A percentile compares a stretch with the other conserved stretches of the same genome.
These are phyloP conservation scores for Trididemnum nubilum DNA, from an alignment of 23 tunicate species.

Conservation along the genomic window DNA sequence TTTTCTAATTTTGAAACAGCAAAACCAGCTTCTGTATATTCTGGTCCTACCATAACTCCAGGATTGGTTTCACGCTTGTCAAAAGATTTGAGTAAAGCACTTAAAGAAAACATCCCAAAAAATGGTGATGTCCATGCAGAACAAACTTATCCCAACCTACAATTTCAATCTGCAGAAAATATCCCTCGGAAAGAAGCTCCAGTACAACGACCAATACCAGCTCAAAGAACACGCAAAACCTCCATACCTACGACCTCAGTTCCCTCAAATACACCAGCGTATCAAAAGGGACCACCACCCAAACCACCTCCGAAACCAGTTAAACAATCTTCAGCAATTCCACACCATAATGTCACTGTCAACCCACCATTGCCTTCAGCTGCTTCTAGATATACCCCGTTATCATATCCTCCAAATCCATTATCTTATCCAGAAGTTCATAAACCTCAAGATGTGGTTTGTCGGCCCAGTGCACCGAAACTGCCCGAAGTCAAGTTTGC, in stretches of 20 bases:
- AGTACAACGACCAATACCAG: slow-evolving; percentile 13
- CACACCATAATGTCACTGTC: not conserved
- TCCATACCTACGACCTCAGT: not conserved
- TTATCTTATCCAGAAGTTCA: not conserved
- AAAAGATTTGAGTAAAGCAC: slow-evolving; percentile 22
- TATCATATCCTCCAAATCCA: not conserved
- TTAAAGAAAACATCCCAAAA: slow-evolving; percentile 8
- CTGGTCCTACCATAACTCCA: slow-evolving; percentile 15
- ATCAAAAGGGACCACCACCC: slow-evolving; percentile 68
- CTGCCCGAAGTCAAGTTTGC: slow-evolving; percentile 17
- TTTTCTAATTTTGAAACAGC: not conserved
- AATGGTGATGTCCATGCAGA: not conserved
- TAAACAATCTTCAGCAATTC: slow-evolving; percentile 25
- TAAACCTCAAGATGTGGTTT: not conserved
- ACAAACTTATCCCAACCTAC: not conserved
- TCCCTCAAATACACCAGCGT: not conserved
- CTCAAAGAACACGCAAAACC: slow-evolving; percentile 1
- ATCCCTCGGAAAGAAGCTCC: not conserved
- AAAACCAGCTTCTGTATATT: slow-evolving; percentile 3
- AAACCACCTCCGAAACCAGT: slow-evolving; percentile 86
- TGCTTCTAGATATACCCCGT: not conserved
- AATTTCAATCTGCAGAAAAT: not conserved
- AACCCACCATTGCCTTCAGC: not conserved
- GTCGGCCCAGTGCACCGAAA: not conserved
- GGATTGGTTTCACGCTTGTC: slow-evolving; percentile 6